Base-by-base conservation (phyloP, 2,797 vertebrate genomes). In the Pithecia hirsuta region DNA sequence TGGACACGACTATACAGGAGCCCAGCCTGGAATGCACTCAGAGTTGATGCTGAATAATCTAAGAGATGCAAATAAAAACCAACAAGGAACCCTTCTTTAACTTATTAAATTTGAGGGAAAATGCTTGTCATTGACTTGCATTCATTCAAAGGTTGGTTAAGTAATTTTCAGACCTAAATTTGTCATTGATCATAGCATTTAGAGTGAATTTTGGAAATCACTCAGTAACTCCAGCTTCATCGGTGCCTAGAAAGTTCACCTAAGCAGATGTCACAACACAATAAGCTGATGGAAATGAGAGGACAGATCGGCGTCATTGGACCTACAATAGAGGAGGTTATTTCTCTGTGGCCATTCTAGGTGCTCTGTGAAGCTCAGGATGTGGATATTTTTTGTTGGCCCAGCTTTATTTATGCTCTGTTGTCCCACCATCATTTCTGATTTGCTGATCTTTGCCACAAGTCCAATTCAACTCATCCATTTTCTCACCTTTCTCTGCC, bases 161-260 rank as follows among this genome's bases (percentile, higher is more conserved):
- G 88, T 93, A 87, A 95, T 93, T 85, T 97, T 89, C 91, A 97
- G 55, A 75, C 88, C 48, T 76, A 91, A 39, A 52, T 91, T 82
- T 83, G 72, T 90, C 36, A 74, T 41, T 72, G 81, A 83, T 79
- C 57, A 72, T 59, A 74, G 61, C 83, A 89, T 67, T 83, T 86
- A 76, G 59, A 92, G 36, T 95, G 79, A 82, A 70, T 82, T 93
- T 89, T 95, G 79, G 95, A 93, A 95, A 94, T 79, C 17, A 97
- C 52, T 74, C 85, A 48, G 82, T 57, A 95, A 64, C 41, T 85
- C 86, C 61, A 91, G 78, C 78, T 80, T 79, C 20, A 12, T 64
- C 12, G 50, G 80, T 90, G 20, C 39, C 64, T 78, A 76, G 88
- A 92, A 84, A 82, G 70, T 92, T 83, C 11, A 10, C 39, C 87